These are phyloP conservation scores for Porites rus DNA, from an alignment of 92 coral and sea anemone species.

Conservation along the genomic window DNA sequence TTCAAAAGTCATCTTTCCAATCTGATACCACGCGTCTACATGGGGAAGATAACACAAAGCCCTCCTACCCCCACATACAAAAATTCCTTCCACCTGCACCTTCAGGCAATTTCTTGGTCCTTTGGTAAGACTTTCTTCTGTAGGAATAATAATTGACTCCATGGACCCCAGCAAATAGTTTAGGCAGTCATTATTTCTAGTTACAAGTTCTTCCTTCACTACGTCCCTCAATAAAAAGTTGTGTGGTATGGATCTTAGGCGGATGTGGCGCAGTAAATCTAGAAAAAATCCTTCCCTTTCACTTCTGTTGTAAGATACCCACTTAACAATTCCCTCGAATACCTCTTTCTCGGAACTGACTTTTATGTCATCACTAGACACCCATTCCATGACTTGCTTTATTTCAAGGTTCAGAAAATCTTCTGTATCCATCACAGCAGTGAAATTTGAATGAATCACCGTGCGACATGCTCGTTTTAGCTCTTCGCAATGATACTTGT, in stretches of 20 bases:
- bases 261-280: no score
- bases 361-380: conserved; percentile 53
- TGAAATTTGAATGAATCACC: conserved; percentile 40
- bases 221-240: not conserved
- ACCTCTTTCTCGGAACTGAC: not conserved
- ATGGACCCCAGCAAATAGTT: not conserved
- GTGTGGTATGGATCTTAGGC: no score
- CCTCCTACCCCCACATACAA: no score
- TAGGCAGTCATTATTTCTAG: not conserved
- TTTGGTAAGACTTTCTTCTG: not conserved
- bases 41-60: not conserved
- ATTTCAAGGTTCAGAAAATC: conserved; percentile 30
- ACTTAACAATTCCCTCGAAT: no score
- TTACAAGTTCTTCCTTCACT: not conserved
- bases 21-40: not conserved
- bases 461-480: conserved; percentile 32
- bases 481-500: conserved; percentile 48
- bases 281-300: no score
- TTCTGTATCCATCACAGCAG: conserved; percentile 42
- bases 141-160: not conserved
- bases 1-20: not conserved
- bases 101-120: not conserved
- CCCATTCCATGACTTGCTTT: not conserved
- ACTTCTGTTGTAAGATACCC: no score
- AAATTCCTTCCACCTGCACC: not conserved